Base-by-base conservation (phyloP, 2,113 vertebrate species). In the Poeciliopsis prolifica region DNA sequence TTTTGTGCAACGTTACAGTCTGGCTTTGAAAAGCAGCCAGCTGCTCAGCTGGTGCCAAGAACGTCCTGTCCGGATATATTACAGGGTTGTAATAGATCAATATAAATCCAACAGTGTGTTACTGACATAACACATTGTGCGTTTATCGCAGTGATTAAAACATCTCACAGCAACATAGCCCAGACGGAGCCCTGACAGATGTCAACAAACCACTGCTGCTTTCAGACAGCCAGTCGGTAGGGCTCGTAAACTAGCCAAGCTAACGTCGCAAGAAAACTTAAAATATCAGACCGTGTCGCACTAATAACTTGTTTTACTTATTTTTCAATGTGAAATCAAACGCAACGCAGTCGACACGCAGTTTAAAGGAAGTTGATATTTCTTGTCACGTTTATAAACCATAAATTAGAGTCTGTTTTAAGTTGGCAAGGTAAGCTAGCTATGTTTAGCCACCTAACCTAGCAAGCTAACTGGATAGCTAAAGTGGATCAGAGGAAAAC, bases 381-480 rank as follows among this genome's bases (percentile, higher is more conserved):
- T 0, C 1, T 2, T 6, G 29, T 12, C 40, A 66, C 3, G 30
- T 8, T 40, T 15, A 0, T 28, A 22, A 9, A 9, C 63, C 69
- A 69, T 12, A 0, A 37, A 7, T 24, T 19, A 0, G 5, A 28
- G 51, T 28, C 11, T 31, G 30, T 17, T 62, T 24, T 26, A 29
- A 54, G 24, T 29, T 73, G 31, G n/a, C 13, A 60, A 77, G 78
- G 77, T 62, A 40, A 44, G 62, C 83, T 82, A 81, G 30, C 76
- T 78, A 51, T 51, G 12, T 19, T 61, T 86, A 86, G 86, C 90
- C 68, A 70, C 74, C 75, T 78, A 77, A 33, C 58, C 42, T 70
- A 67, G 86, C 73, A 81, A 75, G 69, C 65, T 61, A 35, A 80
- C 85, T 75, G 72, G 78, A 66, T 82, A 83, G 54, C 68, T 17